Evolutionary conservation across 2,888 invertebrate species (phyloP), one percentile per base, ranked within the genome.

Genomic region (Ochropleura leucogaster): DNA sequence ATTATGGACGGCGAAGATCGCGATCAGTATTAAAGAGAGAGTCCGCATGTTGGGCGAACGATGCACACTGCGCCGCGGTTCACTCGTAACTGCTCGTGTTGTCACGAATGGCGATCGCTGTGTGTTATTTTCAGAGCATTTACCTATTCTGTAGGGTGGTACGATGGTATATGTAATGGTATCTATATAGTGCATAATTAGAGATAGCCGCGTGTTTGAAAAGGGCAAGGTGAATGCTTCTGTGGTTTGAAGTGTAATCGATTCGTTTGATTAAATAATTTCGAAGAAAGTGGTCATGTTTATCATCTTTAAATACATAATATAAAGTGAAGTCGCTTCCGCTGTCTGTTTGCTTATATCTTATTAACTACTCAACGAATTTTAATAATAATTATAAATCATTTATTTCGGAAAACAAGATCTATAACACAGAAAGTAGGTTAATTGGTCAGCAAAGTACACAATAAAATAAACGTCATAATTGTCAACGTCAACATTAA

Each of bases 11-110:
- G 92, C 86, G 68, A 92, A 72, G 59, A 92, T 73, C 68, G 88
- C 87, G 78, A 91, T 85, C 73, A 91, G 82, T 77, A 88, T 76
- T 74, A 90, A 68, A 46, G 87, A 82, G 76, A 89, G 72, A 68
- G 89, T 80, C 81, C 93, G 92, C 95, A 94, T 95, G 76, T 91
- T 90, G 85, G 77, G 62, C 85, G 87, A 89, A 70, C 84, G 88
- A 87, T 89, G 83, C 68, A 87, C 86, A 86, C 85, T 85, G 68
- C 82, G 72, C 76, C 85, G 86, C 82, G 85, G 82, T 87, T 73
- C 64, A 74, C 60, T 71, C 68, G 73, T 77, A 75, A 91, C 89
- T 91, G 91, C 68, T 46, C 68, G 74, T 65, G 60, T 64, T 72
- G 75, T 66, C 57, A 74, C 59, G 70, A 64, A 72, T 67, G 49